These are phyloP conservation scores for Platygyra sinensis DNA, from an alignment of 64 coral and sea anemone genomes.

Conservation along the genomic window DNA sequence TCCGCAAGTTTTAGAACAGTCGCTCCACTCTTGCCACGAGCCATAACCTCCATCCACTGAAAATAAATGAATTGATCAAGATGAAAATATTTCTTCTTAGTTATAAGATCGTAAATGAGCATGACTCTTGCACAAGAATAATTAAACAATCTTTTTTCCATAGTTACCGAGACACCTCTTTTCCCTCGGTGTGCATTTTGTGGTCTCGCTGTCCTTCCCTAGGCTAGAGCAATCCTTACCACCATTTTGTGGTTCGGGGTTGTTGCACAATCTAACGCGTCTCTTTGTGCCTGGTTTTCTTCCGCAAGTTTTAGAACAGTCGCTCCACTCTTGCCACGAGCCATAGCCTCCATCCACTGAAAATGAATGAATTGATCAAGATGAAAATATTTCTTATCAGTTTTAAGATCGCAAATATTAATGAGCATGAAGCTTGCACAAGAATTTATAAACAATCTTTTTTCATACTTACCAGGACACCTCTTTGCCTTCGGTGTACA, in stretches of 20 bases:
- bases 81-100: too few relatives aligned
- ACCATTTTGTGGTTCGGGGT: conserved; percentile 33
- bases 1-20: conserved; percentile 66
- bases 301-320: conserved; percentile 66
- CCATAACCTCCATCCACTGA: conserved; percentile 70
- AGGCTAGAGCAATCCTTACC: conserved; percentile 26
- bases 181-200: not conserved
- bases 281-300: conserved; percentile 17
- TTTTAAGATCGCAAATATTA: too few relatives aligned
- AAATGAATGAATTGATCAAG: not conserved
- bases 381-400: too few relatives aligned
- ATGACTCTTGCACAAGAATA: too few relatives aligned
- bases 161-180: too few relatives aligned
- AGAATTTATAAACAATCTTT: too few relatives aligned
- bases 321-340: conserved; percentile 44
- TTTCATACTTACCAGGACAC: too few relatives aligned
- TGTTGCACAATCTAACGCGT: conserved; percentile 47
- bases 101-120: too few relatives aligned
- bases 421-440: too few relatives aligned
- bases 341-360: conserved; percentile 70
- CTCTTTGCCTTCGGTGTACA: too few relatives aligned
- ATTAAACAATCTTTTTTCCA: too few relatives aligned
- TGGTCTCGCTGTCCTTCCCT: not conserved
- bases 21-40: conserved; percentile 44
- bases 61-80: not conserved